Evolutionary conservation across 2,113 vertebrate species (phyloP).

Genomic region (Nanger granti): DNA sequence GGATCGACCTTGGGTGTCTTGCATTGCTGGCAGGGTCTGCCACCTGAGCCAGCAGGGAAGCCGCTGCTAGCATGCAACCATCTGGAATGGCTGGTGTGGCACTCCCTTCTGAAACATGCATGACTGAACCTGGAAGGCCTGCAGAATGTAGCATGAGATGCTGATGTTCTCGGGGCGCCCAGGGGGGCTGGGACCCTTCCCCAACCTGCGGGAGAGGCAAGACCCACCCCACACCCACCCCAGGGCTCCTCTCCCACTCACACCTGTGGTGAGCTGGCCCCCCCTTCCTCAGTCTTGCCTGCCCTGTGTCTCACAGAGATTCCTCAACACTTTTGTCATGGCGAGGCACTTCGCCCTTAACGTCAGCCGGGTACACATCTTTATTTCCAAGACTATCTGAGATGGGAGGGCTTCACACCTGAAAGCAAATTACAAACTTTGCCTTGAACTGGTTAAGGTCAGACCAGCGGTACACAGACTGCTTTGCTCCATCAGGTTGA

Average conservation of each 20-base stretch:
- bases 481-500: background rate
- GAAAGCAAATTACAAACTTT: background rate
- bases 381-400: background rate
- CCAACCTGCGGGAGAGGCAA: fast-evolving
- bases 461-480: background rate
- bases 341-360: background rate
- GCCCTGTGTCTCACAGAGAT: background rate
- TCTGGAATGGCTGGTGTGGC: fast-evolving
- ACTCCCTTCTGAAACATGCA: background rate
- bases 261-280: fast-evolving
- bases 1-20: background rate
- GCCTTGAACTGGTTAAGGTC: background rate
- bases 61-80: fast-evolving
- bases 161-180: background rate
- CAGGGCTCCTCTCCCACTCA: fast-evolving
- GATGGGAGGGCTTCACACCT: too few species aligned
- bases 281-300: background rate
- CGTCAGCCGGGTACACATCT: background rate
- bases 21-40: background rate
- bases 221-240: fast-evolving
- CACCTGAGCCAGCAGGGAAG: background rate
- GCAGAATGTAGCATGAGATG: fast-evolving
- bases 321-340: background rate
- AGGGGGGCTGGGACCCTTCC: background rate
- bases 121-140: too few species aligned